Base-by-base conservation (phyloP, 2,888 invertebrate species). In the Andrena marginata region DNA sequence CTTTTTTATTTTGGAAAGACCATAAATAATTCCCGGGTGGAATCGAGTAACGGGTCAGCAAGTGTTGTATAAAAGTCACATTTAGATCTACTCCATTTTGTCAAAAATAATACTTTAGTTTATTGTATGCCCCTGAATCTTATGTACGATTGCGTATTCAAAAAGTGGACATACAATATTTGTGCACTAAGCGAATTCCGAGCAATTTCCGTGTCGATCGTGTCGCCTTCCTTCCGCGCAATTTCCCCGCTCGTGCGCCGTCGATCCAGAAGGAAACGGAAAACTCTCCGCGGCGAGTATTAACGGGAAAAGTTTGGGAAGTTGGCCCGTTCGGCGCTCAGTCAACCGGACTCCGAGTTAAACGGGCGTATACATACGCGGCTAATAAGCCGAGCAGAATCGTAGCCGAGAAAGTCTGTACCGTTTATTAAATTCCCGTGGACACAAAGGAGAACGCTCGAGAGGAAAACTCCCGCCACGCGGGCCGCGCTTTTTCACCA, bases 391-490 rank as follows among this genome's bases (percentile, higher is more conserved):
- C 33, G 73, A 42, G 31, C 73, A 23, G 49, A n/a, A 6, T 10
- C 29, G 59, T 16, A 33, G 26, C n/a, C 29, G 49, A 49, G 62
- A 31, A 49, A 42, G 16, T 51, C 42, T 48, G 64, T 54, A 69
- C 69, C 81, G 77, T 77, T 82, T 81, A 81, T 82, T 82, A 82
- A 82, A 81, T 82, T 82, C 60, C 59, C 42, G 42, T 54, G 63
- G 70, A 68, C 72, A 79, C 62, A 67, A 56, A 62, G 71, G 20
- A 16, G 20, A 64, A 65, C 33, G 49, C 35, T 56, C 20, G 70
- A 62, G 42, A 60, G 51, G 54, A 67, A 80, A 80, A 71, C 80
- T 77, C 42, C 23, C 60, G 26, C 23, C 23, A 54, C 31, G 48
- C 73, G 33, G 35, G 7, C n/a, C 33, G 23, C 65, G 63, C 48